Evolutionary conservation across 2,888 invertebrate genomes (phyloP).

Genomic region (Neelides folsomi): DNA sequence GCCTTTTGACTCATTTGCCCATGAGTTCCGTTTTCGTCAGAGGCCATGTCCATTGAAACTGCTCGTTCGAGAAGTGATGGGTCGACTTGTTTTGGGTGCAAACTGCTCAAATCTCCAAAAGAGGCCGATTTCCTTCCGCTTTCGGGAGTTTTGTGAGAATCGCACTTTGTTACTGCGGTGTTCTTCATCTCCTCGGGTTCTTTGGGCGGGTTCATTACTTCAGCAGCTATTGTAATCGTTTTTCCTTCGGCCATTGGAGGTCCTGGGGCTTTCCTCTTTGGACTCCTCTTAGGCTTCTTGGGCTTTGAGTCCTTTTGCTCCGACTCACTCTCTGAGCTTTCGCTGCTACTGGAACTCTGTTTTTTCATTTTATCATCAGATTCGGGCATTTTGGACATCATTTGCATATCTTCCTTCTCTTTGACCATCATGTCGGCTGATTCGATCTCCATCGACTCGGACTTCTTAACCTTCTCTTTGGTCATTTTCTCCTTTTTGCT

Average conservation of each 20-base stretch:
- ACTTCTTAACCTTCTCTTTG: slow-evolving; percentile 11
- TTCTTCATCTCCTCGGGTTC: slow-evolving; percentile 38
- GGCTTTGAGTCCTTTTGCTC: slow-evolving; percentile 18
- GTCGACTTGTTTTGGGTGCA: slow-evolving; percentile 36
- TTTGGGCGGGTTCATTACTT: slow-evolving; percentile 15
- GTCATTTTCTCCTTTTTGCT: slow-evolving; percentile 10
- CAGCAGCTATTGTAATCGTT: slow-evolving; percentile 18
- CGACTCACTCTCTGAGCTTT: slow-evolving; percentile 12
- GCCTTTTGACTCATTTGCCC: slow-evolving; percentile 36
- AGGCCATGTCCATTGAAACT: slow-evolving; percentile 63
- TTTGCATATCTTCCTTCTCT: background rate
- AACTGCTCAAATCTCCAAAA: slow-evolving; percentile 61
- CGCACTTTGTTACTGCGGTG: background rate
- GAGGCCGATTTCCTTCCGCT: slow-evolving; percentile 61
- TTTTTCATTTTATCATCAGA: slow-evolving; percentile 11
- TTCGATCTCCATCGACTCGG: slow-evolving; percentile 5
- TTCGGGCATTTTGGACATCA: background rate
- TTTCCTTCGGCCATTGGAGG: slow-evolving; percentile 22
- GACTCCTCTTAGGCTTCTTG: slow-evolving; percentile 27
- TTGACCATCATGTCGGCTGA: background rate
- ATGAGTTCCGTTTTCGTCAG: slow-evolving; percentile 34
- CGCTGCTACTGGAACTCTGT: slow-evolving; percentile 11
- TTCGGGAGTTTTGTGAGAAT: slow-evolving; percentile 36
- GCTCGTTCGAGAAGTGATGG: slow-evolving; percentile 49
- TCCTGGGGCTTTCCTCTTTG: slow-evolving; percentile 33